Evolutionary conservation across 2,113 vertebrate species (phyloP), one percentile per base, ranked within the genome.

Genomic region (Cygnus buccinator): DNA sequence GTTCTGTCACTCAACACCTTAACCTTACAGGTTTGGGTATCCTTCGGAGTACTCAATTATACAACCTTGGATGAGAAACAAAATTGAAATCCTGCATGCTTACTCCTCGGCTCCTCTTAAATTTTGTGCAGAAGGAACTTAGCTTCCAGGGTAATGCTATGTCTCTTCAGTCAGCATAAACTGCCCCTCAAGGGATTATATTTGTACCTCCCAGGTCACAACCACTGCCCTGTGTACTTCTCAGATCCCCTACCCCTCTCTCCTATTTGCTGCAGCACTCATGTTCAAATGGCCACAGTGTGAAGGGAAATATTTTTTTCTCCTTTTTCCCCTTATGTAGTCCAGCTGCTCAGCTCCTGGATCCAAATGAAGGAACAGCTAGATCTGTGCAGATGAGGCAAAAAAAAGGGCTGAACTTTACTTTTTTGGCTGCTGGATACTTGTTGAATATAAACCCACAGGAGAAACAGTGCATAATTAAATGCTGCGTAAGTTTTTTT

Each of bases 1-100:
- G 13, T 25, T 52, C 23, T 26, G 23, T 25, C 2, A 26, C 9
- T 13, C 2, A 5, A 10, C 4, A 16, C 5, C n/a, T 43, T n/a
- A 8, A 23, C 55, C 71, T 92, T 79, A 41, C 37, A 59, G 52
- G 8, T 19, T 23, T 37, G 29, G 35, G 7, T 39, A 16, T 57
- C 18, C 11, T 92, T 76, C 37, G 72, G 75, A 76, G 7, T 29
- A 25, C 31, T 72, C 58, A 54, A 46, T 31, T 55, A 52, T 61
- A 25, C 55, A 37, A 70, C 28, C 11, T 62, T 41, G 58, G 79
- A 66, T 33, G 20, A 92, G 25, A n/a, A 75, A 13, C 18, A 61
- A 50, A 71, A 44, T 16, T 65, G 8, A 46, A 63, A 20, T 23
- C 17, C 48, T 65, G 2, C 46, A 17, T 11, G 25, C 59, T 92